phyloP scores from a whole-genome alignment of 2,113 vertebrate genomes.

The Plecotus auritus region DNA sequence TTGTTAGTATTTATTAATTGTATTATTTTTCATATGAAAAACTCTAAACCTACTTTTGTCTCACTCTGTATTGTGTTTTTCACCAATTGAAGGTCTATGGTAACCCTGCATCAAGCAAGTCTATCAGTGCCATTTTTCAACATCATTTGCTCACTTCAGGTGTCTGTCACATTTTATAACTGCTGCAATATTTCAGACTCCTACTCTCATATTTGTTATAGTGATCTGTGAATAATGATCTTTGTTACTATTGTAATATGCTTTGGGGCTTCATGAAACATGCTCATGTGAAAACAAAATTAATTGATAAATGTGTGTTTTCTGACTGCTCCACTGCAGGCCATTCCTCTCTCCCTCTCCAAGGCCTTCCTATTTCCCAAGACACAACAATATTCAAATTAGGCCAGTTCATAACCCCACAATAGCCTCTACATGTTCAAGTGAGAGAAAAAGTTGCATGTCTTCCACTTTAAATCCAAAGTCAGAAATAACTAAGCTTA shows the following conservation, averaged over 20 bases:
- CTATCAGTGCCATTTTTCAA: background rate
- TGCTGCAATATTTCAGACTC: background rate
- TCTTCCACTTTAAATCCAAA: background rate
- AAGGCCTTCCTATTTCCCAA: background rate
- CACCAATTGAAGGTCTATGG: background rate
- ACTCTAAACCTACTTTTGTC: background rate
- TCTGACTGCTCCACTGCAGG: background rate
- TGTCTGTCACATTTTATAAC: background rate
- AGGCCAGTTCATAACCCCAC: background rate
- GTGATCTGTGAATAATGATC: background rate
- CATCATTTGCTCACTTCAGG: background rate
- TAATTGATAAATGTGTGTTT: background rate
- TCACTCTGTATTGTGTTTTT: background rate
- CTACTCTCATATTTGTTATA: background rate
- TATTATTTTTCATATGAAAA: background rate
- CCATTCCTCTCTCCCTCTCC: background rate
- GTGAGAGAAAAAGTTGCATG: background rate
- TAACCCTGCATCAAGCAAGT: background rate
- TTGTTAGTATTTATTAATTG: background rate
- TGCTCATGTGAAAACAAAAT: background rate
- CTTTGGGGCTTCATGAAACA: background rate
- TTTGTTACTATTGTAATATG: background rate
- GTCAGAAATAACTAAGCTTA: background rate
- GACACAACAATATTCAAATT: background rate
- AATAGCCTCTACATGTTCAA: background rate